Percentiles rank a stretch among this genome's conserved stretches.
phyloP scores from a whole-genome alignment of 2,888 invertebrate species.

The Heliconius cydno region DNA sequence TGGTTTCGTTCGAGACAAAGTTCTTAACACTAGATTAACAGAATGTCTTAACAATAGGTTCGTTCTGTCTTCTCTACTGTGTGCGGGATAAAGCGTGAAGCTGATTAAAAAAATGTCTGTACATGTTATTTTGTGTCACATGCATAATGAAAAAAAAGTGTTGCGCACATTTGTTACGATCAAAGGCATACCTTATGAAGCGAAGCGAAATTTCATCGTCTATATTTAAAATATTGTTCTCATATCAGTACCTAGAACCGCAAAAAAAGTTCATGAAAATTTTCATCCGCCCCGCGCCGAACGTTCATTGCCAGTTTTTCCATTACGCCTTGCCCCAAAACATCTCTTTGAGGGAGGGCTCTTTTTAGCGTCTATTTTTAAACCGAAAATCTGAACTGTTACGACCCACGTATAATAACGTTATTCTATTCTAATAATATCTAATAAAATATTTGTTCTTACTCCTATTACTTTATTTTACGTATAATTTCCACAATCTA shows the following conservation, averaged over 20 bases:
- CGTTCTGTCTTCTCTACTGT: no score
- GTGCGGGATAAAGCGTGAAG: no score
- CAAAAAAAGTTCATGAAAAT: constrained; percentile 26
- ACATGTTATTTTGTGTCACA: not conserved
- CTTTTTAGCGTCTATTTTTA: constrained; percentile 38
- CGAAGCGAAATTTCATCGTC: constrained; percentile 11
- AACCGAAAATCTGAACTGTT: constrained; percentile 16
- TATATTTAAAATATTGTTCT: constrained; percentile 32
- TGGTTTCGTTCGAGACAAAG: no score
- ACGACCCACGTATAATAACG: not conserved
- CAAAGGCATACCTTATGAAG: constrained; percentile 13
- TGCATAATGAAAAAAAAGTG: constrained; percentile 9
- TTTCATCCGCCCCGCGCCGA: constrained; percentile 24
- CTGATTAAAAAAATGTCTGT: no score
- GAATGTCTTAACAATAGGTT: no score
- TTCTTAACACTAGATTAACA: no score
- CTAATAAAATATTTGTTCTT: not conserved
- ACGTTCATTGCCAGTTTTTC: constrained; percentile 37
- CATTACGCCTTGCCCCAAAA: constrained; percentile 38
- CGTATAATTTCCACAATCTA: not conserved
- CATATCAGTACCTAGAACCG: constrained; percentile 22
- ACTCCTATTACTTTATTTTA: not conserved
- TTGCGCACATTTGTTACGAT: constrained; percentile 5
- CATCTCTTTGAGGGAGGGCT: constrained; percentile 32
- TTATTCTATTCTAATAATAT: constrained; percentile 1